Base-by-base conservation (phyloP, 2,113 vertebrate species). In the Gymnarchus niloticus region DNA sequence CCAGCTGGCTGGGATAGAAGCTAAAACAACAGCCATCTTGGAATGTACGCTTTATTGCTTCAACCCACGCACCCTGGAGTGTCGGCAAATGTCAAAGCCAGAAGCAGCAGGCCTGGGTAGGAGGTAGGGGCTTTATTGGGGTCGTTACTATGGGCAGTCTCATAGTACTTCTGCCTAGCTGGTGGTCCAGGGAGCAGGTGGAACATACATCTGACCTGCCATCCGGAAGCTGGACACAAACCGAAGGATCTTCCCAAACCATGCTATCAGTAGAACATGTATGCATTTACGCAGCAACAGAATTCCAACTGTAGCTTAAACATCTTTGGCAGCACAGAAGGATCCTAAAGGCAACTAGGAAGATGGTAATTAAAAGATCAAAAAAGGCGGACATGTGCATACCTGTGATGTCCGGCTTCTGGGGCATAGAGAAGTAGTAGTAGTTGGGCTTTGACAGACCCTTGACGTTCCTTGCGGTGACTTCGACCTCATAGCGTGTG, bases 351-450 rank as follows among this genome's bases (percentile, higher is more conserved):
- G 33, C 48, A 48, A 48, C 17, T 56, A 76, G 57, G 52, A 33
- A 84, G 2, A 52, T 17, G 85, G 17, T 23, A 61, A 49, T 2
- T 17, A 23, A 48, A 12, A 10, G 49, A 46, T 17, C 3, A 9
- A 17, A 2, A 57, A 49, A 5, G 81, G n/a, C 33, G 25, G n/a
- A 89, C 73, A 65, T 88, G 76, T 86, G 61, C 88, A 88, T 96
- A 99, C 98, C 98, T 96, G 97, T 97, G 87, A 99, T 99, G 89
- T 98, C 98, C 6, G 98, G 97, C 84, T 99, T 98, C 90, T 98
- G 96, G 7, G 97, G 98, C 98, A 99, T 99, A 92, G 93, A 98
- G 93, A 99, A 99, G 89, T 99, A 97, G 87, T 97, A 97, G 87
- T 97, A 93, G 61, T 97, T 97, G 19, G 98, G 98, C 88, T 99